Evolutionary conservation across 2,113 vertebrate genomes (phyloP), one percentile per base, ranked within the genome.

Genomic region (Tympanuchus pallidicinctus): DNA sequence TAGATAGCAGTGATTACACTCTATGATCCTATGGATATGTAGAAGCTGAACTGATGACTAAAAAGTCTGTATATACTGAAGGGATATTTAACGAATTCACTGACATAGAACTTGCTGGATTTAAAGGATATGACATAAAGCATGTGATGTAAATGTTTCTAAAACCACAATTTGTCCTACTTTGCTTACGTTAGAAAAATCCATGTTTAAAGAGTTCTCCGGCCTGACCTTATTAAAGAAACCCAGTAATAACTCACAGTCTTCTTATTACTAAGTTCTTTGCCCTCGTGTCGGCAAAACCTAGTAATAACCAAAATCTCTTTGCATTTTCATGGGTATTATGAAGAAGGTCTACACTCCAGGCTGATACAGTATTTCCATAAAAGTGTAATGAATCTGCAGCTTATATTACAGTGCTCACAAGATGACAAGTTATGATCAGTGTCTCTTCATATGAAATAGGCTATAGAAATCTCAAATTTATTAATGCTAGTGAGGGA

Each of bases 241-340:
- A 11, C 3, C 5, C 13, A 64, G 0, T 43, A 73, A 87, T 83
- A 59, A 78, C 36, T 77, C 45, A 50, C 14, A 45, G 8, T 13
- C 20, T 17, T 67, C 24, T 90, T n/a, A 69, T 34, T 65, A n/a
- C 3, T 66, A 83, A 82, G 25, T 25, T 70, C 7, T 77, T 25
- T 48, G 9, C 21, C 38, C 19, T 17, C 70, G 22, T 70, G 45
- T 42, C 15, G 47, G 83, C 64, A 73, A 72, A 65, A 89, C 86
- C 69, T 82, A n/a, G 43, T 48, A 32, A 81, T 56, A 73, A 94
- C 77, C 45, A 94, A 96, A 94, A 61, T 88, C 21, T 34, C 43
- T 90, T 94, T 95, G 38, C 57, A 91, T 91, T 91, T 96, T 91
- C 25, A 18, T 93, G 25, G 25, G 91, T 71, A 47, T 87, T 94